Evolutionary conservation across 2,888 invertebrate species (phyloP).

Genomic region (Idaea straminata): DNA sequence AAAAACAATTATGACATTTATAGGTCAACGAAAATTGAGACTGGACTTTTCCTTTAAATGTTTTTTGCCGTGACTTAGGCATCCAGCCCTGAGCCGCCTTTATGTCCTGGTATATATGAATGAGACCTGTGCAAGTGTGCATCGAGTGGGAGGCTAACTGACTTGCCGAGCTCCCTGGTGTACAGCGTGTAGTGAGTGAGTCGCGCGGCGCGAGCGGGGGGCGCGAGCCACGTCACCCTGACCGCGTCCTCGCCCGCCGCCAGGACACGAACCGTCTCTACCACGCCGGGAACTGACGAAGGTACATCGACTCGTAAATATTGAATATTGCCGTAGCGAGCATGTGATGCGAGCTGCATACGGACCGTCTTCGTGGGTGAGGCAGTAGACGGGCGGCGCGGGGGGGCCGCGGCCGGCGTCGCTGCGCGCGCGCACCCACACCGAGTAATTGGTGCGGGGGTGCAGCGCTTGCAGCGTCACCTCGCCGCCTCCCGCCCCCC

Average conservation of each 20-base stretch:
- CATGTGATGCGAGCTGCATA: conserved; percentile 7
- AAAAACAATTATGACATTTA: no score
- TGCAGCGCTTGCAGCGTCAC: conserved; percentile 85
- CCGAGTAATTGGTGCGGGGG: conserved; percentile 90
- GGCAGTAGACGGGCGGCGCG: conserved; percentile 85
- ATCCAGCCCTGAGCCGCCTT: no score
- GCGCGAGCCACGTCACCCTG: conserved; percentile 90
- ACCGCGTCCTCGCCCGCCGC: conserved; percentile 88
- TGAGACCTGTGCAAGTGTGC: no score
- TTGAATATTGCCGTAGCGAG: background rate
- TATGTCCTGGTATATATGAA: no score
- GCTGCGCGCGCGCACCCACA: conserved; percentile 88
- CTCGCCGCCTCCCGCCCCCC: conserved; percentile 37
- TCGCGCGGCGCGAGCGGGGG: conserved; percentile 85
- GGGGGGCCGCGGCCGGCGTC: conserved; percentile 88
- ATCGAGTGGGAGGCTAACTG: conserved; percentile 38
- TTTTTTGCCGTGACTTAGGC: no score
- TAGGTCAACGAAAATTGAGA: no score
- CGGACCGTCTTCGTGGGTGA: conserved; percentile 89
- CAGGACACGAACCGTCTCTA: conserved; percentile 87
- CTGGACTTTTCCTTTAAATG: no score
- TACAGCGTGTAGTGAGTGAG: conserved; percentile 89
- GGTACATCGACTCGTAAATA: background rate
- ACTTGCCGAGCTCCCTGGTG: conserved; percentile 83
- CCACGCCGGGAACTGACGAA: conserved; percentile 86